A percentile compares a stretch with the other conserved stretches of the same genome.
These are phyloP conservation scores for Polia nebulosa DNA, from an alignment of 2,888 invertebrate genomes.

Conservation along the genomic window DNA sequence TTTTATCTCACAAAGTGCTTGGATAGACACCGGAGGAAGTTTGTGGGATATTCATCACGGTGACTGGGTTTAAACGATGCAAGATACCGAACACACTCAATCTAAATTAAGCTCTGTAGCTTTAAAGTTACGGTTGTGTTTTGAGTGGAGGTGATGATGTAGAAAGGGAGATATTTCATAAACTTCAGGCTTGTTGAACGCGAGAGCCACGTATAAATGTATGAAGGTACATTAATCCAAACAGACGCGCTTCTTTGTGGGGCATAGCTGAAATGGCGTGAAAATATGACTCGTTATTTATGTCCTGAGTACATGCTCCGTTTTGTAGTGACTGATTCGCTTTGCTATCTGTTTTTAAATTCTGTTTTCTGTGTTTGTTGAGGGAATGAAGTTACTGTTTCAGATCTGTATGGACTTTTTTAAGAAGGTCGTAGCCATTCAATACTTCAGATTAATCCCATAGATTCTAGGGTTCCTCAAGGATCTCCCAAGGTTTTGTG, in stretches of 20 bases:
- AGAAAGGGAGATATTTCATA: constrained; percentile 70
- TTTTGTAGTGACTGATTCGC: constrained; percentile 60
- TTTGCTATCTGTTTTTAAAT: constrained; percentile 40
- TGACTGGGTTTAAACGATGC: constrained; percentile 58
- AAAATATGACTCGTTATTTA: constrained; percentile 90
- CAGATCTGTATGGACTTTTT: not conserved
- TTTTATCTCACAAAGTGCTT: constrained; percentile 91
- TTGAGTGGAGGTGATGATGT: constrained; percentile 41
- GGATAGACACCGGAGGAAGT: constrained; percentile 89
- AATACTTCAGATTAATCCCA: too few species aligned
- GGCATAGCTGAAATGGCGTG: constrained; percentile 89
- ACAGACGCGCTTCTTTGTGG: constrained; percentile 88
- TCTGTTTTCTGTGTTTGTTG: constrained; percentile 4
- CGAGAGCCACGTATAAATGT: constrained; percentile 86
- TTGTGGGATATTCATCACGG: constrained; percentile 87
- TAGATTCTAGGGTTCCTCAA: too few species aligned
- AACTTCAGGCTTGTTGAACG: constrained; percentile 76
- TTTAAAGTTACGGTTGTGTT: constrained; percentile 56
- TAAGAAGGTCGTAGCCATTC: too few species aligned
- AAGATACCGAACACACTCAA: constrained; percentile 49
- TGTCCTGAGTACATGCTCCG: constrained; percentile 73
- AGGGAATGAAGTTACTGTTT: not conserved
- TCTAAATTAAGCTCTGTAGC: constrained; percentile 51
- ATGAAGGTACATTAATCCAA: constrained; percentile 90
- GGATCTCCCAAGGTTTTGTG: too few species aligned